These are phyloP conservation scores for Drosophila tanythrix DNA, from an alignment of 2,888 invertebrate genomes.

Conservation along the genomic window DNA sequence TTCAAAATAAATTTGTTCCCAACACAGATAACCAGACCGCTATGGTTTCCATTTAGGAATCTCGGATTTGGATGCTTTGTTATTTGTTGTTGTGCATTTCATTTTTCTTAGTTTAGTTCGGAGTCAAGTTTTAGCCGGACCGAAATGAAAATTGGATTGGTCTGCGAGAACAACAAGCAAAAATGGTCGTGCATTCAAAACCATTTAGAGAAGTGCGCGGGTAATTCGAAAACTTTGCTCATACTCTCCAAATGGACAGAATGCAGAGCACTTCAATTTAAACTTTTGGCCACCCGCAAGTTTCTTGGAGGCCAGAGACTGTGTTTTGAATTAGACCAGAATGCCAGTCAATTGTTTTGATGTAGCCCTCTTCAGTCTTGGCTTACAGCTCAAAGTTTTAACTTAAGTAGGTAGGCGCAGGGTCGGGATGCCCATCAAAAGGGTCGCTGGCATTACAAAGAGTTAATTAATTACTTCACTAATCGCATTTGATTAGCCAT, in stretches of 20 bases:
- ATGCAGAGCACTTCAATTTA: slow-evolving; percentile 67
- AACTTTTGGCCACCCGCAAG: slow-evolving; percentile 53
- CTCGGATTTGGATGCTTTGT: slow-evolving; percentile 27
- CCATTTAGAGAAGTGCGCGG: slow-evolving; percentile 60
- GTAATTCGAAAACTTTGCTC: slow-evolving; percentile 52
- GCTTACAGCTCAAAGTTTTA: slow-evolving; percentile 25
- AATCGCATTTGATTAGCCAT: slow-evolving; percentile 49
- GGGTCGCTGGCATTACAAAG: slow-evolving; percentile 26
- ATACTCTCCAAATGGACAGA: slow-evolving; percentile 29
- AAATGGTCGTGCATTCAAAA: slow-evolving; percentile 61
- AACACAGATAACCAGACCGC: slow-evolving; percentile 24
- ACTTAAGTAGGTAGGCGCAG: slow-evolving; percentile 12
- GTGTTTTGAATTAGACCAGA: slow-evolving; percentile 42
- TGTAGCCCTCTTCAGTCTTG: slow-evolving; percentile 10
- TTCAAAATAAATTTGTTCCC: not conserved
- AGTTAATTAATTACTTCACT: slow-evolving; percentile 52
- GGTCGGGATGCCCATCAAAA: slow-evolving; percentile 10
- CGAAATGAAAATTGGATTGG: slow-evolving; percentile 65
- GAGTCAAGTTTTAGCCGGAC: slow-evolving; percentile 45
- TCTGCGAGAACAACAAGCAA: slow-evolving; percentile 44
- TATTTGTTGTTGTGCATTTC: slow-evolving; percentile 40
- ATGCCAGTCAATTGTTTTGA: slow-evolving; percentile 37
- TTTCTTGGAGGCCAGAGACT: slow-evolving; percentile 31
- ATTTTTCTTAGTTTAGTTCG: slow-evolving; percentile 35
- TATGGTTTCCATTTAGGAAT: slow-evolving; percentile 9